Conservation (phyloP, 2,113 vertebrate species). For the Upupa epops region DNA sequence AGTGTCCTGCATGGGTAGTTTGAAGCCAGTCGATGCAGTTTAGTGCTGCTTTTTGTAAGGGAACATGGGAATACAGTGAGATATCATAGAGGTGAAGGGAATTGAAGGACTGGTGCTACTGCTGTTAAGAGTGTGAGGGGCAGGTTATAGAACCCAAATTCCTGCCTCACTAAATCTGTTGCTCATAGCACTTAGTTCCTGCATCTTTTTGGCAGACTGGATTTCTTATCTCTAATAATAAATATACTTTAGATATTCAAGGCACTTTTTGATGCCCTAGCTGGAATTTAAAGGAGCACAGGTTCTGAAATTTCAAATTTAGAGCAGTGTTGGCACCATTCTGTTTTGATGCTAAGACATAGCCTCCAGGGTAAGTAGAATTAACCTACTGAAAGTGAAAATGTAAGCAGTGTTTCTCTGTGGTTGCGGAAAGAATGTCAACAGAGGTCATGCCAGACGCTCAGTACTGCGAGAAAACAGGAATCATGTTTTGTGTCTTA, state of each 20-base stretch:
- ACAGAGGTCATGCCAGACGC: slow-evolving; percentile 17
- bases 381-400: slow-evolving; percentile 69
- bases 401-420: slow-evolving; percentile 40
- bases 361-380: slow-evolving; percentile 55
- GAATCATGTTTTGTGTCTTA: slow-evolving; percentile 40
- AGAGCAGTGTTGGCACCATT: slow-evolving; percentile 53
- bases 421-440: slow-evolving; percentile 48
- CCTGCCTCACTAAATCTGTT: neutral
- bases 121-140: neutral
- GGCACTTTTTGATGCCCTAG: slow-evolving; percentile 19
- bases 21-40: neutral
- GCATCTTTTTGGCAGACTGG: neutral
- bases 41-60: neutral
- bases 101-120: neutral
- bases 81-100: neutral
- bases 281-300: slow-evolving; percentile 54
- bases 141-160: neutral
- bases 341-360: slow-evolving; percentile 27
- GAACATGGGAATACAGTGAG: neutral
- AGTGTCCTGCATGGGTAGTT: neutral
- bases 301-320: slow-evolving; percentile 59
- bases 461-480: slow-evolving; percentile 52
- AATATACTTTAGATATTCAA: neutral
- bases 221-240: neutral
- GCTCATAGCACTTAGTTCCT: neutral